Evolutionary conservation across 1,140 invertebrate genomes (phyloP), one percentile per base, ranked within the genome.

Genomic region (Drosophila varians): DNA sequence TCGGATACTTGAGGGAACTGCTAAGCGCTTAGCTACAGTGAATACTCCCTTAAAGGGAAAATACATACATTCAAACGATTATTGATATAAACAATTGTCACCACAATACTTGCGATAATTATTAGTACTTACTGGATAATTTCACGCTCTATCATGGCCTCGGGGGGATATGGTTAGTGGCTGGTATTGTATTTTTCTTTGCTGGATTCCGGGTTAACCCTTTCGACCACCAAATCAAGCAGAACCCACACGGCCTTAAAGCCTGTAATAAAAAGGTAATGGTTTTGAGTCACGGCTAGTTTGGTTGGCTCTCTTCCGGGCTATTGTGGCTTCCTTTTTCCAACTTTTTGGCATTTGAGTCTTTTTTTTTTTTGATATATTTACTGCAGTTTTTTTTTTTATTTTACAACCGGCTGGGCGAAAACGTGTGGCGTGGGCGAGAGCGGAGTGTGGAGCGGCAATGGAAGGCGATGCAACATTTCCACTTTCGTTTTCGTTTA

Each of bases 401-500:
- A 47, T 19, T 49, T 52, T 34, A 40, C 45, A 54, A 76, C 62
- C 58, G 62, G 62, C 76, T 70, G 48, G 53, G 48, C 62, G 42
- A 73, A 57, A 77, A 47, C 45, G 25, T 31, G 52, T 36, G 43
- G 47, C 40, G 53, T 42, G 47, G 42, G 65, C 51, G 64, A 70
- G 47, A 34, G 34, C 47, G 68, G 48, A 62, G 51, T n/a, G 14
- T 58, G 62, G 34, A 69, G 51, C 42, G 18, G 38, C 36, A 47
- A 14, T 16, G 43, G 53, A 62, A 61, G 51, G 69, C 82, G 66
- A 62, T 55, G 73, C 82, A 77, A 68, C 77, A 74, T 87, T 87
- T 87, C 57, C 82, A 87, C 82, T 87, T 87, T 87, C 82, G 64
- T 86, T 86, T 86, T 87, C 47, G 43, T 64, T 66, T 75, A 31